phyloP scores from a whole-genome alignment of 92 coral and sea anemone species.

The Desmophyllum pertusum region DNA sequence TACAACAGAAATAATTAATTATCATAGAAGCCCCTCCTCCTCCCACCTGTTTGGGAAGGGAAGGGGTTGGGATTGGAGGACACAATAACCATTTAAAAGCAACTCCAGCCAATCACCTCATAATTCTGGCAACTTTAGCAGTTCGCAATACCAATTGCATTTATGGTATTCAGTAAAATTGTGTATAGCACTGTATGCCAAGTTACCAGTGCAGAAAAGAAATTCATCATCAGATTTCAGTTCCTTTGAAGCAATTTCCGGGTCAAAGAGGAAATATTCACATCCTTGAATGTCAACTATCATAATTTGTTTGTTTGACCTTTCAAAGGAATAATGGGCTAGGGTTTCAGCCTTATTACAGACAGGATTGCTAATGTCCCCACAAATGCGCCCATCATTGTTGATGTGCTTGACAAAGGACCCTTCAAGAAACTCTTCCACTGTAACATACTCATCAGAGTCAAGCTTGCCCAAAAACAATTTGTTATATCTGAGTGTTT shows the following conservation, averaged over 20 bases:
- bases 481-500: slow-evolving; percentile 50
- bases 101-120: too few species aligned
- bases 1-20: too few species aligned
- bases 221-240: slow-evolving; percentile 36
- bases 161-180: slow-evolving; percentile 34
- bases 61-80: too few species aligned
- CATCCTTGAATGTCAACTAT: slow-evolving; percentile 52
- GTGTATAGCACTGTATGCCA: slow-evolving; percentile 39
- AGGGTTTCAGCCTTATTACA: slow-evolving; percentile 54
- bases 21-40: too few species aligned
- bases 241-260: slow-evolving; percentile 48
- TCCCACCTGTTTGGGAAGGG: too few species aligned
- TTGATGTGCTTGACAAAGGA: slow-evolving; percentile 56
- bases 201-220: slow-evolving; percentile 54
- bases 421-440: slow-evolving; percentile 50
- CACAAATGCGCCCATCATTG: slow-evolving; percentile 48
- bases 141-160: slow-evolving; percentile 47
- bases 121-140: slow-evolving; percentile 21
- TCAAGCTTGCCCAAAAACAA: slow-evolving; percentile 54
- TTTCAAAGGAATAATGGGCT: slow-evolving; percentile 52
- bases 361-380: slow-evolving; percentile 31
- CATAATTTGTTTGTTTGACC: slow-evolving; percentile 55
- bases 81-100: too few species aligned
- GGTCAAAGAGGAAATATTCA: slow-evolving; percentile 55
- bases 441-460: slow-evolving; percentile 47